Evolutionary conservation across 1,140 invertebrate genomes (phyloP), one percentile per base, ranked within the genome.

Genomic region (Ceratina japonica): DNA sequence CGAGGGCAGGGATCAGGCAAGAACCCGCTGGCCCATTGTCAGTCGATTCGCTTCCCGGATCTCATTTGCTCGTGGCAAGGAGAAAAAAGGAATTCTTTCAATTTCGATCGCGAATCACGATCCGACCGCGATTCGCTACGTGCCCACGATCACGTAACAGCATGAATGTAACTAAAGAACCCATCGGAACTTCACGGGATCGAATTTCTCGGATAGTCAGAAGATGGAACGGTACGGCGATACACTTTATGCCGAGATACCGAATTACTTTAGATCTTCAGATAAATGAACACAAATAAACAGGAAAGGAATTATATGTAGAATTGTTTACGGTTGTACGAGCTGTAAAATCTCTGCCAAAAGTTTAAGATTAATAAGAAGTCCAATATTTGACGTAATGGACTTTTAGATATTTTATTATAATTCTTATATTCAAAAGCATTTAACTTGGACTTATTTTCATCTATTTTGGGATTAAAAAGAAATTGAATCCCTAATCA

Each of bases 91-190:
- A 44, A 78, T 69, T 72, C 69, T 72, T 78, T 63, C 68, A 63
- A 72, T 78, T 78, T 78, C 68, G 68, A 77, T 77, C 68, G 75
- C 71, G 59, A 77, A 72, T 77, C 62, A 72, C 66, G 66, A 27
- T 37, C 37, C 66, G 75, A 22, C 56, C 75, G 65, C 75, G 37
- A 62, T 62, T 71, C 44, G 66, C 44, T 71, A 77, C 75, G 75
- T 77, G 75, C 49, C 13, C 22, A 56, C 66, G 65, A 70, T 51
- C 37, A 56, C 68, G 51, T 64, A 72, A 78, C 52, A 49, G 8
- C 31, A 24, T 20, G 68, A 78, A 78, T 72, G 75, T 78, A 72
- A 64, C 68, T 64, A 71, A 72, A 78, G 75, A 78, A 71, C 58
- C 56, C 44, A 51, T 70, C 27, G 75, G 13, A 78, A 78, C 75